Percentiles rank a stretch among this genome's conserved stretches.
Evolutionary conservation across 1,140 invertebrate species (phyloP).

Genomic region (Orchestia grillus): DNA sequence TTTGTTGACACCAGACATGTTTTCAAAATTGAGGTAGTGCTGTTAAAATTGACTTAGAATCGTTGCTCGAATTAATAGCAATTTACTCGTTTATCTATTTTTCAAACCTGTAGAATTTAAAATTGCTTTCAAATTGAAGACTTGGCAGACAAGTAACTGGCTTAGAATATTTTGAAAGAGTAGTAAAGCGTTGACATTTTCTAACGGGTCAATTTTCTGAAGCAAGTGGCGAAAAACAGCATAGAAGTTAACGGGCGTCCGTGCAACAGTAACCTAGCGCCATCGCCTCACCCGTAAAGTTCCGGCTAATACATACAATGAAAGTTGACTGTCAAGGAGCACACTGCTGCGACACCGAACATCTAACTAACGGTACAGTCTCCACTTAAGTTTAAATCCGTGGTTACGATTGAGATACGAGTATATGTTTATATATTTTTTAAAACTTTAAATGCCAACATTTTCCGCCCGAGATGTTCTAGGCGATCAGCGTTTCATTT

Average conservation of each 20-base stretch:
- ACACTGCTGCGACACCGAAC: slow-evolving; percentile 39
- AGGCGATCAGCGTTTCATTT: background rate
- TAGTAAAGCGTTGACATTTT: background rate
- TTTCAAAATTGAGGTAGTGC: background rate
- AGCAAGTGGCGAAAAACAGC: background rate
- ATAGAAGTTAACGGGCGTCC: background rate
- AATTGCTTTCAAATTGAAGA: background rate
- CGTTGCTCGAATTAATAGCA: background rate
- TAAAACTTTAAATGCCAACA: background rate
- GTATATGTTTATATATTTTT: background rate
- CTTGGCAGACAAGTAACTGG: background rate
- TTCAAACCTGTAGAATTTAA: too few relatives aligned
- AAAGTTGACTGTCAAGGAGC: slow-evolving; percentile 3
- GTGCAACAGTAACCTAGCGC: background rate
- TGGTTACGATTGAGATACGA: background rate
- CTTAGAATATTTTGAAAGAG: background rate
- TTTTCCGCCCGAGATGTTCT: background rate
- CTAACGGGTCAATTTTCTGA: background rate
- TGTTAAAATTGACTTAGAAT: background rate
- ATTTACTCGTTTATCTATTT: too few relatives aligned
- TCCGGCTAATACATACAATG: background rate
- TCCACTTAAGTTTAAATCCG: slow-evolving; percentile 14
- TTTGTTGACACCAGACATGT: background rate
- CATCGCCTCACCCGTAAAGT: background rate
- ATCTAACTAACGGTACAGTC: slow-evolving; percentile 38